Percentiles rank a stretch among this genome's conserved stretches.
Evolutionary conservation across 2,113 vertebrate species (phyloP).

Genomic region (Percopsis transmontana): DNA sequence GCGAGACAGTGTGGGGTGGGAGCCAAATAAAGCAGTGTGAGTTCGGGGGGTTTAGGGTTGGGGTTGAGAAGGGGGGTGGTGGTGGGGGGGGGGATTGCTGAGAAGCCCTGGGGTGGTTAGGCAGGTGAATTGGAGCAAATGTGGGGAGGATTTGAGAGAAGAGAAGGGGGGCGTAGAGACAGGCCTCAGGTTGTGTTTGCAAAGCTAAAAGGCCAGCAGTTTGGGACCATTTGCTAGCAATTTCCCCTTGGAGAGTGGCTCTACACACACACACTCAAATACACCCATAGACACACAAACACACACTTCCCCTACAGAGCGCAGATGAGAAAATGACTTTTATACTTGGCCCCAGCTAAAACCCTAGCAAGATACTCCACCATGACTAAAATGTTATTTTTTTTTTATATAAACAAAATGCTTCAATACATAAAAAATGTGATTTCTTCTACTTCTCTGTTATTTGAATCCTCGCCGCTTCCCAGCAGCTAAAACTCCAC

Average conservation of each 20-base stretch:
- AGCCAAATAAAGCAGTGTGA: slow-evolving; percentile 22
- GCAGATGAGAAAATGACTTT: slow-evolving; percentile 57
- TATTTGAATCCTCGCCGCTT: slow-evolving; percentile 20
- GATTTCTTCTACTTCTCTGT: slow-evolving; percentile 19
- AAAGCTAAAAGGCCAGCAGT: slow-evolving; percentile 72
- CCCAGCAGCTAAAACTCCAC: neutral
- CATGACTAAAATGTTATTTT: slow-evolving; percentile 26
- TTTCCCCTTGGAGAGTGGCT: slow-evolving; percentile 73
- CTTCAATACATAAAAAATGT: slow-evolving; percentile 3
- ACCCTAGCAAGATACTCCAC: slow-evolving; percentile 32
- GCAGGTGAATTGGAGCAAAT: slow-evolving; percentile 64
- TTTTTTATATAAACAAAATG: slow-evolving; percentile 36
- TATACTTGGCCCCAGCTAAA: slow-evolving; percentile 44
- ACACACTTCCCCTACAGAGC: slow-evolving; percentile 8
- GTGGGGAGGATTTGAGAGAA: neutral
- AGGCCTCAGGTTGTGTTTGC: slow-evolving; percentile 68
- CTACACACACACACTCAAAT: slow-evolving; percentile 32
- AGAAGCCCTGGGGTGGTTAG: slow-evolving; percentile 45
- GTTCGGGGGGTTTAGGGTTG: slow-evolving; percentile 27
- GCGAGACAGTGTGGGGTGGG: slow-evolving; percentile 19
- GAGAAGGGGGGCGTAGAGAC: neutral
- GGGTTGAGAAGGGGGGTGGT: slow-evolving; percentile 19
- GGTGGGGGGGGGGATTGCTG: slow-evolving; percentile 18
- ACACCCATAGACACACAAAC: slow-evolving; percentile 21
- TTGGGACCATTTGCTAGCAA: slow-evolving; percentile 77